Conservation (phyloP, 2,888 invertebrate species). For the Apodemia zela region DNA sequence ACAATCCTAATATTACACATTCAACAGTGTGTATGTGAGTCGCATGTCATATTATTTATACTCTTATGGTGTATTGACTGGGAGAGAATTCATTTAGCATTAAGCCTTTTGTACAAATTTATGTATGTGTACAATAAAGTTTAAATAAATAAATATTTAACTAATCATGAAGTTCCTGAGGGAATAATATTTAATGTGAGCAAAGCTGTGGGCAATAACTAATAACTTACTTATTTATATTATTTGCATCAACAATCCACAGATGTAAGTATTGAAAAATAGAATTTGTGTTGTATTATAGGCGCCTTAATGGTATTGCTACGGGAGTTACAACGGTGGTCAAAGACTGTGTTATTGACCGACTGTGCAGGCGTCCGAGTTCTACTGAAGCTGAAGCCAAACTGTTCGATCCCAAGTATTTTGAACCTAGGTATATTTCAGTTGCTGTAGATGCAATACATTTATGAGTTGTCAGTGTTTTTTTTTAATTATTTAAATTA, state of each 20-base stretch:
- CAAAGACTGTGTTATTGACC: conserved; percentile 84
- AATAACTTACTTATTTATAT: background rate
- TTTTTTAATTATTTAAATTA: conserved; percentile 21
- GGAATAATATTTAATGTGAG: background rate
- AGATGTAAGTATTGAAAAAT: background rate
- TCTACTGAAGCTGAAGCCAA: conserved; percentile 57
- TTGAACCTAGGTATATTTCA: conserved; percentile 82
- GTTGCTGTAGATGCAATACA: conserved; percentile 62
- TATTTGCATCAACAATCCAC: background rate
- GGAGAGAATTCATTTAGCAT: no score
- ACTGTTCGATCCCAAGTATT: conserved; percentile 83
- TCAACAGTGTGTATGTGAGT: no score
- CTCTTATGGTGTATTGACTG: no score
- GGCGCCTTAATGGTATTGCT: conserved; percentile 86
- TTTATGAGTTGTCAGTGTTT: conserved; percentile 24
- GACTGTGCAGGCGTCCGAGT: conserved; percentile 73
- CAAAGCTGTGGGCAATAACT: background rate
- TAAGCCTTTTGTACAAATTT: no score
- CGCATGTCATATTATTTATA: no score
- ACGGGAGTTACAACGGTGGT: conserved; percentile 85
- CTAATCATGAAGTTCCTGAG: no score
- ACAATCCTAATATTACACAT: no score
- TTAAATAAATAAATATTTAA: no score
- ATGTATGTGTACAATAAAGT: no score
- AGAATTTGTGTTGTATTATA: conserved; percentile 40